Evolutionary conservation across 53 echinoderm and acorn worm genomes (phyloP).

Genomic region (Paracentrotus lividus): DNA sequence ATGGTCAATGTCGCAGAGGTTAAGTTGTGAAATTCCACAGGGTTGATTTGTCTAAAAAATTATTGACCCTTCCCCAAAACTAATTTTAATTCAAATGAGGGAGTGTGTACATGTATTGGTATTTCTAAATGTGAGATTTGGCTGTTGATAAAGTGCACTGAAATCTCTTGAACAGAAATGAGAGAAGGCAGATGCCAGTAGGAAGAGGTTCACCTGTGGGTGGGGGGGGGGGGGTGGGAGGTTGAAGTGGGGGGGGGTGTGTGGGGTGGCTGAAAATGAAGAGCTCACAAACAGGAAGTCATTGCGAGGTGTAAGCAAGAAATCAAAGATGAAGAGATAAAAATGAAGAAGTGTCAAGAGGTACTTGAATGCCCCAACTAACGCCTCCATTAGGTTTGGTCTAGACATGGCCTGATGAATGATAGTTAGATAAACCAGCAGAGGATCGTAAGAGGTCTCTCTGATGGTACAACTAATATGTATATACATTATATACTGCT

Average conservation of each 20-base stretch:
- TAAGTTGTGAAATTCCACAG: too few species aligned
- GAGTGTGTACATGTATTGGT: not conserved
- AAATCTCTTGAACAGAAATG: not conserved
- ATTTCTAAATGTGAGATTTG: not conserved
- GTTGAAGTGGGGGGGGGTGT: not conserved
- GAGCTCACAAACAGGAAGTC: not conserved
- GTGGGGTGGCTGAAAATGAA: not conserved
- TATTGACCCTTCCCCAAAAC: too few species aligned
- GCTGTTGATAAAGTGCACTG: not conserved
- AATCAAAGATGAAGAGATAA: not conserved
- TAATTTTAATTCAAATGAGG: too few species aligned
- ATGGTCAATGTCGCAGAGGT: too few species aligned
- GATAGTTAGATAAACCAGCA: too few species aligned
- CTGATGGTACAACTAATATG: too few species aligned
- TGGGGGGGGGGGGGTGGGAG: not conserved
- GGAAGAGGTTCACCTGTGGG: not conserved
- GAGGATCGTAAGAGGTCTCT: too few species aligned
- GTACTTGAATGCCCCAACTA: slow-evolving; percentile 20
- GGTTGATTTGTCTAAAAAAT: too few species aligned
- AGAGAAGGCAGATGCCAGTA: not conserved
- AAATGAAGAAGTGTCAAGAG: slow-evolving; percentile 29
- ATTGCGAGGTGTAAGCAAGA: slow-evolving; percentile 1
- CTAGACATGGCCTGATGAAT: not conserved
- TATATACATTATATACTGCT: too few species aligned
- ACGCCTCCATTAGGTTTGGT: not conserved